Conservation (phyloP, 2,797 vertebrate species). For the Parauchenoglanis punctatus region DNA sequence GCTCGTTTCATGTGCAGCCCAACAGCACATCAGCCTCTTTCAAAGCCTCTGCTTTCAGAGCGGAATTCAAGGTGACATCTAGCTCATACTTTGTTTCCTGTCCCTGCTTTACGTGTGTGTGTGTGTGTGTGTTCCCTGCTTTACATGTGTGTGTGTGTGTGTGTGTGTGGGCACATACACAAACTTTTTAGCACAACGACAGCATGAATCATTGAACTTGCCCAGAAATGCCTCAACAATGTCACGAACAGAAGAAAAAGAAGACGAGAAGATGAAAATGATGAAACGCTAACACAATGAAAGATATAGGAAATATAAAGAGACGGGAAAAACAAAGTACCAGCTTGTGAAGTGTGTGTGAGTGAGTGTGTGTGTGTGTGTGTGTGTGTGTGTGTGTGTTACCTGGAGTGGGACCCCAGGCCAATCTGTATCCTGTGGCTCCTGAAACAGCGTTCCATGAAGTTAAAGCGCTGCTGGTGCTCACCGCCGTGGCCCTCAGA, state of each 20-base stretch:
- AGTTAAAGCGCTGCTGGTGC: slow-evolving; percentile 75
- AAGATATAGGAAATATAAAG: background rate
- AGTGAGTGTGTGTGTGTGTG: background rate
- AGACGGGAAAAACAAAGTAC: background rate
- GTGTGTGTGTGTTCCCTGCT: background rate
- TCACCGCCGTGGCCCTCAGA: slow-evolving; percentile 80
- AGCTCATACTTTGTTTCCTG: slow-evolving; percentile 8
- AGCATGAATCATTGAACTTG: slow-evolving; percentile 48
- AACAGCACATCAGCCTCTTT: slow-evolving; percentile 33
- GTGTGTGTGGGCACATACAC: background rate
- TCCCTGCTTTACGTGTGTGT: background rate
- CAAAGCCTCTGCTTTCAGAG: slow-evolving; percentile 40
- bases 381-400: background rate
- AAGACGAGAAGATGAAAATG: background rate
- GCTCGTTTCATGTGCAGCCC: slow-evolving; percentile 33
- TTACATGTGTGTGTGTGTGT: background rate
- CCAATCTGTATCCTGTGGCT: slow-evolving; percentile 85
- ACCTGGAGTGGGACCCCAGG: slow-evolving; percentile 89
- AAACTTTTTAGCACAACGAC: slow-evolving; percentile 10
- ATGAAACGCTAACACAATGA: background rate
- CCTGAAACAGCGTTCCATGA: slow-evolving; percentile 85
- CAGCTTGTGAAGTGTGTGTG: background rate
- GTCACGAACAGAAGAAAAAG: background rate
- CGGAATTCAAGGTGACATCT: slow-evolving; percentile 40
- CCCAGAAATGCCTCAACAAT: slow-evolving; percentile 35